Base-by-base conservation (phyloP, 2,888 invertebrate species). In the Apantesis nais region DNA sequence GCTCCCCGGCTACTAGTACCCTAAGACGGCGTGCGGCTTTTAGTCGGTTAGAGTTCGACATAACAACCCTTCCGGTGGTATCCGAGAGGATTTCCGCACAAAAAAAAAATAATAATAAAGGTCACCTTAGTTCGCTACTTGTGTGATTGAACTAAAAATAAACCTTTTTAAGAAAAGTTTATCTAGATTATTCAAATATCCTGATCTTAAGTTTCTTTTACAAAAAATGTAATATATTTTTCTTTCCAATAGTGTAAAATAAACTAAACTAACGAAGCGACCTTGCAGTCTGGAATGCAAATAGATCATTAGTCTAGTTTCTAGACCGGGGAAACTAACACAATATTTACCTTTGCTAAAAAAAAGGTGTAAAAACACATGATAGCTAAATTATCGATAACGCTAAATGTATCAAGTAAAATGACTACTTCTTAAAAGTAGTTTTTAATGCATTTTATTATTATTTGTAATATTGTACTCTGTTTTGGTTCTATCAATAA, bases 341-440 rank as follows among this genome's bases (percentile, higher is more conserved):
- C 12, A 55, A 55, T 14, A 55, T 14, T 25, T n/a, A 25, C 11
- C 25, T 55, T 55, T 11, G 25, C 55, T 55, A 11, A n/a, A 52
- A n/a, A 52, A 29, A 4, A 44, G 4, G 19, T 19, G 14, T 19
- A 0, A 16, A 19, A 16, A 44, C 16, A 19, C 44, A 19, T 44
- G 16, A 16, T 44, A 19, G 16, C 19, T 44, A 44, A 19, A 44
- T 44, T 44, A 5, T 29, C 12, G 25, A 25, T 55, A 0, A 55
- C 55, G 25, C 55, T 12, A 25, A 14, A 25, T 25, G 5, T 41
- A 61, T 67, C 65, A 70, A 72, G 37, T 63, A 70, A 61, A 67
- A 61, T 1, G 19, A 19, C 19, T 0, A 19, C 7, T 44, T 4
- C 7, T 19, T 11, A 39, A 1, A 11, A 8, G 8, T 11, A 39